Evolutionary conservation across 2,113 vertebrate genomes (phyloP).

Genomic region (Strigops habroptila): DNA sequence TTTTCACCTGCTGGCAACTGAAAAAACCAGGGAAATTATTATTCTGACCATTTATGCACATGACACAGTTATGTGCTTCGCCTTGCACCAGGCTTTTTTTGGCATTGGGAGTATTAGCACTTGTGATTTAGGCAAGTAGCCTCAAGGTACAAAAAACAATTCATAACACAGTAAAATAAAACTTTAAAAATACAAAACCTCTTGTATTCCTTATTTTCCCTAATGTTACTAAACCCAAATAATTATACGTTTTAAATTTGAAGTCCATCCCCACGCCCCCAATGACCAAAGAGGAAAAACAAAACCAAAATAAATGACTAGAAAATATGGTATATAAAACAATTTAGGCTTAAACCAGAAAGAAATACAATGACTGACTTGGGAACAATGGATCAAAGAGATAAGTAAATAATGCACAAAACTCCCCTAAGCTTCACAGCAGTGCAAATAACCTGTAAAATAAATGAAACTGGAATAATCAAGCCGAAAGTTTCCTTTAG

Average conservation of each 20-base stretch:
- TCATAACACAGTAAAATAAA: not conserved
- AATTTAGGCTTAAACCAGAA: not conserved
- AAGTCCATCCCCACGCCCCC: not conserved
- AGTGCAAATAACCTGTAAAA: slow-evolving; percentile 22
- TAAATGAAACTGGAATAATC: slow-evolving; percentile 4
- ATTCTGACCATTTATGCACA: not conserved
- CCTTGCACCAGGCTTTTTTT: not conserved
- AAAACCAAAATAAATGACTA: not conserved
- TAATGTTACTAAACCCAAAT: not conserved
- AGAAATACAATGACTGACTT: not conserved
- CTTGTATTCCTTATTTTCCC: not conserved
- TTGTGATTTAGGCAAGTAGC: slow-evolving; percentile 4
- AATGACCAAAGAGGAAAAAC: not conserved
- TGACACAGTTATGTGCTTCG: not conserved
- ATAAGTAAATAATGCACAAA: slow-evolving; percentile 35
- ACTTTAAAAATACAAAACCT: not conserved
- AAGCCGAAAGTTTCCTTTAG: slow-evolving; percentile 26
- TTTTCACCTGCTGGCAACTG: slow-evolving; percentile 21
- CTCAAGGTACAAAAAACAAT: not conserved
- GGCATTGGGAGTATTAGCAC: not conserved
- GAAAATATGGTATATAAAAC: slow-evolving; percentile 1
- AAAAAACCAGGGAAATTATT: not conserved
- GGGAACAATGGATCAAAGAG: slow-evolving; percentile 35
- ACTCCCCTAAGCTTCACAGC: slow-evolving; percentile 19
- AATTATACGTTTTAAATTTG: not conserved